Evolutionary conservation across 2,113 vertebrate species (phyloP).

Genomic region (Meleagris gallopavo): DNA sequence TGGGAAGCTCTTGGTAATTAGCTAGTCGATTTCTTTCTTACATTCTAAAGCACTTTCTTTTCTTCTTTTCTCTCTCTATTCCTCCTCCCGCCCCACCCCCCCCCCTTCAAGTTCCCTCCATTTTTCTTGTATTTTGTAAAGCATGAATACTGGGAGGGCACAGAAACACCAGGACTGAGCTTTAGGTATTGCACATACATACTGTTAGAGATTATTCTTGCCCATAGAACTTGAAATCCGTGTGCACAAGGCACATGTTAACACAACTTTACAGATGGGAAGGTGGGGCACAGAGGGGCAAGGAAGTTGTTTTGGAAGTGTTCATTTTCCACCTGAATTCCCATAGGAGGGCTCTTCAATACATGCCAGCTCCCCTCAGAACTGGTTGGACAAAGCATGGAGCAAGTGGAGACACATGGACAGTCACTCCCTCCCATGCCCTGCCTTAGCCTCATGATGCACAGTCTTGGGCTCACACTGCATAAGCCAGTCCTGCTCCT

Average conservation of each 20-base stretch:
- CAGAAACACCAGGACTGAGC: not conserved
- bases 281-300: not conserved
- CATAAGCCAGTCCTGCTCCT: fast-evolving
- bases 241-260: not conserved
- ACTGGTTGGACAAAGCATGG: not conserved
- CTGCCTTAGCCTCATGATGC: fast-evolving
- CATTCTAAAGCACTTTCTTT: not conserved
- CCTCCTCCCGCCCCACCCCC: too few relatives aligned
- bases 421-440: fast-evolving
- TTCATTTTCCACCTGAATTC: not conserved
- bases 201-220: not conserved
- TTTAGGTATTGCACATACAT: not conserved
- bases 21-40: constrained; percentile 11
- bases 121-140: constrained; percentile 15
- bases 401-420: fast-evolving
- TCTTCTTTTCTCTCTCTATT: not conserved
- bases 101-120: too few relatives aligned
- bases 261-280: not conserved
- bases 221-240: not conserved
- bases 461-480: fast-evolving
- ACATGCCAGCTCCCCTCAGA: not conserved
- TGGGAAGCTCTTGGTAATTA: constrained; percentile 49
- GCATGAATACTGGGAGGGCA: not conserved
- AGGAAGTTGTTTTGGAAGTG: not conserved
- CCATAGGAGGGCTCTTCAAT: not conserved